Base-by-base conservation (phyloP, 2,888 invertebrate genomes). In the Oligia fasciuncula region DNA sequence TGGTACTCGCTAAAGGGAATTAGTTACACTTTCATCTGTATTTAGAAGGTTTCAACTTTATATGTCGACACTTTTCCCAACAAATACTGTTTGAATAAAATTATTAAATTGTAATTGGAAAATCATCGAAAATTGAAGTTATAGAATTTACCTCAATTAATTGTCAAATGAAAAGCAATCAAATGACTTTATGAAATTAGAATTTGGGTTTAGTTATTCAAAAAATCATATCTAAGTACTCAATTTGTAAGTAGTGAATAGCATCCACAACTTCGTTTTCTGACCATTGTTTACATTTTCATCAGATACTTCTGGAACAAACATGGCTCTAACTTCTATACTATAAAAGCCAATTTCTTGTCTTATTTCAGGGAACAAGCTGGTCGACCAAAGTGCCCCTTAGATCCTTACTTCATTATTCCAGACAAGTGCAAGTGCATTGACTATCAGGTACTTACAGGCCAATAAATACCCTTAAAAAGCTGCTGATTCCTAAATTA, bases 361-460 rank as follows among this genome's bases (percentile, higher is more conserved):
- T 71, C 17, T 73, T 76, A 73, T 84, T 96, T 68, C 94, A 99
- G 99, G 29, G 99, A 99, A 93, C 99, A 99, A 97, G 98, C 98
- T 82, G 99, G 99, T 49, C 97, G 98, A 76, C 98, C 98, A 0
- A 98, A 98, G 91, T 99, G 99, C 92, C 99, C 99, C 0, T 93
- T 99, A 77, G 99, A 99, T 96, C 99, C 99, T 2, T 99, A 99
- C 94, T 99, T 99, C 94, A 99, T 99, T 85, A 98, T 99, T 95
- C 99, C 99, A 29, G 99, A 99, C 94, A 99, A 99, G 95, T 99
- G 99, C 95, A 97, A 98, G 88, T 99, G 99, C 94, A 99, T 99
- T 46, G 99, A 99, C 96, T 99, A 99, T 93, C 99, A 99, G 98
- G 97, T 97, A 94, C 43, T 51, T 43, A n/a, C 35, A n/a, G 8